phyloP scores from a whole-genome alignment of 2,888 invertebrate species.

The Nezara viridula region DNA sequence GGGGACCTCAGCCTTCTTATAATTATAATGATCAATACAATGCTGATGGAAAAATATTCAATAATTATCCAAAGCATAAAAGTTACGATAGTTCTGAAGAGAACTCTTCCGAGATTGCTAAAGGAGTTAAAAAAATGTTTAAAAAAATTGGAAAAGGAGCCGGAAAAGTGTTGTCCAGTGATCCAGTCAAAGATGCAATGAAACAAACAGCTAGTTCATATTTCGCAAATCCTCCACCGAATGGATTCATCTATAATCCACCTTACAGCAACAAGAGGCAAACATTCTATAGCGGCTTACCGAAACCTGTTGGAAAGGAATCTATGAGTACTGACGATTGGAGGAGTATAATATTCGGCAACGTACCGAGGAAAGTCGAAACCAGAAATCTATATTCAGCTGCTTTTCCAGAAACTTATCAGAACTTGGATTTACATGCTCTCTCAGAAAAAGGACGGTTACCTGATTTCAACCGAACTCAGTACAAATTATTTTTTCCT shows the following conservation, averaged over 20 bases:
- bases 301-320: neutral
- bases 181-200: neutral
- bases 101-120: neutral
- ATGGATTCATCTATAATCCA: neutral
- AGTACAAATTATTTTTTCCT: neutral
- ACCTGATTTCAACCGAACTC: neutral
- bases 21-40: neutral
- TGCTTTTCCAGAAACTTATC: constrained; percentile 7
- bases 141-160: neutral
- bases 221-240: constrained; percentile 15
- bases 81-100: neutral
- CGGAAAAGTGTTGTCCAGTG: neutral
- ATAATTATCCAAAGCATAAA: neutral
- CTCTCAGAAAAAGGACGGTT: neutral
- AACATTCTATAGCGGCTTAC: neutral
- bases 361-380: neutral
- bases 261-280: neutral
- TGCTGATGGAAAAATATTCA: neutral
- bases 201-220: constrained; percentile 25
- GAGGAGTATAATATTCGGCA: constrained; percentile 16
- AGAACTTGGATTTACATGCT: neutral
- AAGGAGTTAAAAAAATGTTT: neutral
- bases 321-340: neutral
- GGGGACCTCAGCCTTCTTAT: neutral
- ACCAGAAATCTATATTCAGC: neutral